A percentile compares a stretch with the other conserved stretches of the same genome.
These are phyloP conservation scores for Dasysyrphus albostriatus DNA, from an alignment of 2,888 invertebrate species.

Conservation along the genomic window DNA sequence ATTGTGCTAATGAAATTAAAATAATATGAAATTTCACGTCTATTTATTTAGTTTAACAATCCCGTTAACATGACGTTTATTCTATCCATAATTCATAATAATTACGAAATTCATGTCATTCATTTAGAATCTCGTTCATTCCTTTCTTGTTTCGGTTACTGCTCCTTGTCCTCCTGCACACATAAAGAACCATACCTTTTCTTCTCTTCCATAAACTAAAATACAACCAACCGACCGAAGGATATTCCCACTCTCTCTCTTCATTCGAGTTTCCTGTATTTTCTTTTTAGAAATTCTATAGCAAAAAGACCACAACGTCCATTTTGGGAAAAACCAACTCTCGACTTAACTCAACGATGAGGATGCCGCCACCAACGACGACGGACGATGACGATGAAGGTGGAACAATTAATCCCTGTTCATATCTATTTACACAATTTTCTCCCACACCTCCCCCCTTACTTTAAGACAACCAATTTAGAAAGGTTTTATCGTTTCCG, in stretches of 20 bases:
- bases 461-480: conserved; percentile 68
- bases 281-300: conserved; percentile 35
- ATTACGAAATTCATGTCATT: conserved; percentile 75
- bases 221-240: conserved; percentile 6
- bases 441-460: conserved; percentile 7
- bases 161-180: neutral
- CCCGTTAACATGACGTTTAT: conserved; percentile 75
- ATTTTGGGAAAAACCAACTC: conserved; percentile 43
- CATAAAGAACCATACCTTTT: conserved; percentile 1
- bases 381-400: conserved; percentile 64
- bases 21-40: conserved; percentile 76
- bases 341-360: conserved; percentile 23
- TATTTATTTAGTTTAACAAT: conserved; percentile 76
- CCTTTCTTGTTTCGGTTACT: conserved; percentile 48
- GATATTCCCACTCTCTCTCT: neutral
- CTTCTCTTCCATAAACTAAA: neutral
- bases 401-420: conserved; percentile 74
- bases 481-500: conserved; percentile 65
- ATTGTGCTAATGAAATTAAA: conserved; percentile 76
- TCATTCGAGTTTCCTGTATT: conserved; percentile 22
- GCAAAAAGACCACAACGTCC: conserved; percentile 51
- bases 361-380: conserved; percentile 4
- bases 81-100: conserved; percentile 76
- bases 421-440: conserved; percentile 68
- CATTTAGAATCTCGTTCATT: conserved; percentile 57